These are phyloP conservation scores for Pteria penguin DNA, from an alignment of 2,888 invertebrate species.

Conservation along the genomic window DNA sequence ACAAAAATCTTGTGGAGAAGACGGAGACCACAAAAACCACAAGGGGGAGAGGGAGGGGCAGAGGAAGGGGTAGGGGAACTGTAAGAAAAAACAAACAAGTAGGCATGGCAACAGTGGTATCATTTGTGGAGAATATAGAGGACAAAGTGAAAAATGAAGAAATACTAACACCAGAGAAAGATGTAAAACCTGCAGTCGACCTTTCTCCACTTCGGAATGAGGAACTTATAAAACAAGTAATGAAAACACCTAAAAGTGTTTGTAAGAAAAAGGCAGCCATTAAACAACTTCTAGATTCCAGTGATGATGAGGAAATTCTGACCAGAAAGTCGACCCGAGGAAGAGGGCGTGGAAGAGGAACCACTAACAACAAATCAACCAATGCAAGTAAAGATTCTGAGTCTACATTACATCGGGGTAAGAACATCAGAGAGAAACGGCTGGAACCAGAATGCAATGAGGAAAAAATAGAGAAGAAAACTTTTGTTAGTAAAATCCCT, in stretches of 20 bases:
- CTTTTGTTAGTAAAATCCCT: background rate
- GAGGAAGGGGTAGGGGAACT: slow-evolving; percentile 17
- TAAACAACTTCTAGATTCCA: slow-evolving; percentile 49
- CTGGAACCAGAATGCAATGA: background rate
- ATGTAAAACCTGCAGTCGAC: background rate
- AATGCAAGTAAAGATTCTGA: no score
- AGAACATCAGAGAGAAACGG: background rate
- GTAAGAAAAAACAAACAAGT: background rate
- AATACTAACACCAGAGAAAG: background rate
- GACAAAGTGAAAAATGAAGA: background rate
- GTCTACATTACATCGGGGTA: slow-evolving; percentile 8
- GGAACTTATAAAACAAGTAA: background rate
- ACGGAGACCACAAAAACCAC: slow-evolving; percentile 40
- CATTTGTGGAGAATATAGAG: background rate
- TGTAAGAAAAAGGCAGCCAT: slow-evolving; percentile 45
- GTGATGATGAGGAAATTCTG: slow-evolving; percentile 44
- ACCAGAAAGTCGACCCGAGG: background rate
- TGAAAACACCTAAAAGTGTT: slow-evolving; percentile 51
- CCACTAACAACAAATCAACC: background rate
- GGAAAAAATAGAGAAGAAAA: background rate
- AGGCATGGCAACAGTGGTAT: background rate
- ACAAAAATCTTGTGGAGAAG: slow-evolving; percentile 35
- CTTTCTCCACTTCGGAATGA: slow-evolving; percentile 2
- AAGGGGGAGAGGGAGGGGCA: slow-evolving; percentile 9
- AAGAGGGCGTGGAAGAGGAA: background rate